Percentiles rank a stretch among this genome's conserved stretches.
Evolutionary conservation across 2,888 invertebrate species (phyloP).

Genomic region (Phanerotoma sp.): DNA sequence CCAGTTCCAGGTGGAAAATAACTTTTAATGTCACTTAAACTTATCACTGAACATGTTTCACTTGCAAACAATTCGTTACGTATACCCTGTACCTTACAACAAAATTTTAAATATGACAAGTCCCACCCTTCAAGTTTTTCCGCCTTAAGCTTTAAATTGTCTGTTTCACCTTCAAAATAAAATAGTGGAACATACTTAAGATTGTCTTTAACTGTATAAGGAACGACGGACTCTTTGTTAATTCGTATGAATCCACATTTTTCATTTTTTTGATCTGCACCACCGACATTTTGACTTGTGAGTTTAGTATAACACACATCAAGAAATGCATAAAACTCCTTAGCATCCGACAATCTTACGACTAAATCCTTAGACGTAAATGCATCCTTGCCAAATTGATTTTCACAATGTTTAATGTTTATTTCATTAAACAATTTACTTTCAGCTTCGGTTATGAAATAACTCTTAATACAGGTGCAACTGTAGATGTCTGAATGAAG

Average conservation of each 20-base stretch:
- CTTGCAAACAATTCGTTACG: conserved; percentile 88
- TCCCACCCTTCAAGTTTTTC: conserved; percentile 90
- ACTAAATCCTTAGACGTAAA: conserved; percentile 89
- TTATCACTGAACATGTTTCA: conserved; percentile 88
- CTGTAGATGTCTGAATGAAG: conserved; percentile 88
- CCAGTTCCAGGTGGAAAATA: conserved; percentile 88
- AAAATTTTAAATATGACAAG: conserved; percentile 88
- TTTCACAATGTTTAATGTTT: conserved; percentile 88
- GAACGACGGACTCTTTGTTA: conserved; percentile 91
- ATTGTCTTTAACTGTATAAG: conserved; percentile 81
- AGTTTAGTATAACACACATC: conserved; percentile 87
- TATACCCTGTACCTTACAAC: conserved; percentile 92
- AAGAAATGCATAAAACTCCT: conserved; percentile 87
- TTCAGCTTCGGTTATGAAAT: conserved; percentile 90
- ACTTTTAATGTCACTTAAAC: conserved; percentile 85
- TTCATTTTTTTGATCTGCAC: conserved; percentile 62
- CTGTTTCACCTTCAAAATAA: conserved; percentile 90
- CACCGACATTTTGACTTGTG: conserved; percentile 61
- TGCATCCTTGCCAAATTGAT: conserved; percentile 82
- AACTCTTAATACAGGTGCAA: conserved; percentile 88
- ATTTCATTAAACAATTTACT: conserved; percentile 89
- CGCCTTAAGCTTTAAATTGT: conserved; percentile 83
- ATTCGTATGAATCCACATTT: conserved; percentile 90
- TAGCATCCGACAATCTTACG: conserved; percentile 83
- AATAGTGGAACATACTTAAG: conserved; percentile 90